Conservation (phyloP, 2,888 invertebrate genomes). For the Cephus sareptanus region DNA sequence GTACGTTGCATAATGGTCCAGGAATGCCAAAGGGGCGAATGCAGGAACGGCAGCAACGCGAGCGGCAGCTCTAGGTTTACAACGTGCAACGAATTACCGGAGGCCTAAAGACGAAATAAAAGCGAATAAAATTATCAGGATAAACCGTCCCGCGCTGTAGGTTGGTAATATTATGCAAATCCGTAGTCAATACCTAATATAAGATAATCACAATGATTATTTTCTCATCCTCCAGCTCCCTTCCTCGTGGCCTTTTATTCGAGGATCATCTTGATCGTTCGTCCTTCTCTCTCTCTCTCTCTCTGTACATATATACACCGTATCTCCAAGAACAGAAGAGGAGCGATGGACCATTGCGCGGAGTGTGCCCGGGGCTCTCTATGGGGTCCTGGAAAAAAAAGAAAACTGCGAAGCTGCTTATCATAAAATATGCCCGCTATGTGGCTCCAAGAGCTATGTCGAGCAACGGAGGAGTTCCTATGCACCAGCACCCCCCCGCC, state of each 20-base stretch:
- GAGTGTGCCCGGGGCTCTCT: conserved; percentile 25
- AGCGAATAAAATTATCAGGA: conserved; percentile 27
- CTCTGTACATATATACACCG: not conserved
- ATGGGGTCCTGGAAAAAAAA: conserved; percentile 44
- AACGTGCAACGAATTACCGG: conserved; percentile 8
- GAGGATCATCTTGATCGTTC: conserved; percentile 12
- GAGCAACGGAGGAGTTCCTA: conserved; percentile 24
- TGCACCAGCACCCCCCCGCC: conserved; percentile 14
- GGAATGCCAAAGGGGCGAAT: not conserved
- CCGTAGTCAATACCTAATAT: conserved; percentile 65
- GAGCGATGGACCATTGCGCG: conserved; percentile 15
- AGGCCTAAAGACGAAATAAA: conserved; percentile 17
- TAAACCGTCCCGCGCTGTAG: conserved; percentile 44
- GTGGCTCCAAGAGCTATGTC: conserved; percentile 27
- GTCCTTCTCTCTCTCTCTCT: conserved; percentile 11
- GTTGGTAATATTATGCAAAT: conserved; percentile 64
- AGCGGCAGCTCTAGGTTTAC: conserved; percentile 1
- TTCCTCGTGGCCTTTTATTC: conserved; percentile 17
- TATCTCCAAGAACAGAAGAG: not conserved
- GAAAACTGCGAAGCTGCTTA: conserved; percentile 60
- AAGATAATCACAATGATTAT: conserved; percentile 66
- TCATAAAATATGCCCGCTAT: conserved; percentile 61
- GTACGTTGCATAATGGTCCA: not conserved
- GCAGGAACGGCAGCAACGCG: not conserved
- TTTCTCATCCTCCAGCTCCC: conserved; percentile 45